phyloP scores from a whole-genome alignment of 2,113 vertebrate species.

The Grammomys dolichurus region DNA sequence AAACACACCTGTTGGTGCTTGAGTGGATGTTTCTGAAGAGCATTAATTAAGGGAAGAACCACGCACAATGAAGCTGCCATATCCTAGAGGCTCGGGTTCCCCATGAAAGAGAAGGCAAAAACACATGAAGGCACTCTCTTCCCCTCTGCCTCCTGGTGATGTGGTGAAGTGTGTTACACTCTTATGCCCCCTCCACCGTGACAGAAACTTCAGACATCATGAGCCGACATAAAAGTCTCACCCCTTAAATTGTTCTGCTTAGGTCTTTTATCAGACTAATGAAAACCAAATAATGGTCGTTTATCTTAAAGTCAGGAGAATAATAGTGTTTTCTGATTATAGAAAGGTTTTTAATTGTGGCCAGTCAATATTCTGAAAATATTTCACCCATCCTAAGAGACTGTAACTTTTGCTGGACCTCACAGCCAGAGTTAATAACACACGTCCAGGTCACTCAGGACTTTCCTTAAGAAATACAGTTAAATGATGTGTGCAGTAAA shows the following conservation, averaged over 20 bases:
- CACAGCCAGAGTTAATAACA: background rate
- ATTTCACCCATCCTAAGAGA: background rate
- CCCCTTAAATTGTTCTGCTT: background rate
- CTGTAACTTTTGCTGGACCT: background rate
- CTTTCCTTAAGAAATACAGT: background rate
- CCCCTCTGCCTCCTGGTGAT: background rate
- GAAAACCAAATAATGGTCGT: background rate
- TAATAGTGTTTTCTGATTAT: background rate
- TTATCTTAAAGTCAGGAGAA: background rate
- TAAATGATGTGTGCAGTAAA: background rate
- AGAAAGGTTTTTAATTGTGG: background rate
- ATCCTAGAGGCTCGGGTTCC: background rate
- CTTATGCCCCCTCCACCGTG: background rate
- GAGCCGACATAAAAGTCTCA: background rate
- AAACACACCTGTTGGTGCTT: background rate
- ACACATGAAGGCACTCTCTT: background rate
- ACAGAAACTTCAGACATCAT: background rate
- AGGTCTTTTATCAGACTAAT: background rate
- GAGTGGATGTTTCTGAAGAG: background rate
- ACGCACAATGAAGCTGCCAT: background rate
- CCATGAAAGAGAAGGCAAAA: no score
- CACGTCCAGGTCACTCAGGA: background rate
- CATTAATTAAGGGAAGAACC: background rate
- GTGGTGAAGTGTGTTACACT: background rate
- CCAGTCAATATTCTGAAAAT: background rate